phyloP scores from a whole-genome alignment of 2,888 invertebrate genomes.

The Ormyrus labotus region DNA sequence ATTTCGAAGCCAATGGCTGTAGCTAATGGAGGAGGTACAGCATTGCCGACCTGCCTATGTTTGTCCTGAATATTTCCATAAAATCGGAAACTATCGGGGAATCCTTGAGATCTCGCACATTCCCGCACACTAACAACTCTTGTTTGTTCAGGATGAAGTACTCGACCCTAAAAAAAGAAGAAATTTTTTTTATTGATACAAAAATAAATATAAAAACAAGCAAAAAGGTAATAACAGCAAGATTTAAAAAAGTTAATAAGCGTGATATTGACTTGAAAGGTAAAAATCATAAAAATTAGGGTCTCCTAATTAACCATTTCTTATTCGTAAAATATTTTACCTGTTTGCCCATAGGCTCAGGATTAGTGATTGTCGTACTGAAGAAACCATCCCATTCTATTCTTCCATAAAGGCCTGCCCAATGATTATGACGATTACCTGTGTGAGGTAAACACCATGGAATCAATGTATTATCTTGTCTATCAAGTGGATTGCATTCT shows the following conservation, averaged over 20 bases:
- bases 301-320: not conserved
- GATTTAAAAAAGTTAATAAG: not conserved
- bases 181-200: not conserved
- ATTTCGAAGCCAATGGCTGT: constrained; percentile 87
- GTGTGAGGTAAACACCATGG: constrained; percentile 94
- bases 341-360: constrained; percentile 94
- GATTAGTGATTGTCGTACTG: constrained; percentile 89
- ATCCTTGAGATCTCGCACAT: constrained; percentile 91
- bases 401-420: constrained; percentile 90
- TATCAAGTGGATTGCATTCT: constrained; percentile 83
- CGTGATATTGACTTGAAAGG: too few species aligned
- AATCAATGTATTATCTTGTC: constrained; percentile 89
- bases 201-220: too few species aligned
- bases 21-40: constrained; percentile 90
- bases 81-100: constrained; percentile 86
- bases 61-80: constrained; percentile 86
- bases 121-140: constrained; percentile 91
- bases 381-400: constrained; percentile 91
- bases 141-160: constrained; percentile 87
- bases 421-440: constrained; percentile 89
- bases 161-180: constrained; percentile 79
- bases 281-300: too few species aligned
- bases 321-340: constrained; percentile 65
- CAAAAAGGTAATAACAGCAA: not conserved
- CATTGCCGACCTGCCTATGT: constrained; percentile 91